These are phyloP conservation scores for Cladopsammia gracilis DNA, from an alignment of 64 coral and sea anemone species.

Conservation along the genomic window DNA sequence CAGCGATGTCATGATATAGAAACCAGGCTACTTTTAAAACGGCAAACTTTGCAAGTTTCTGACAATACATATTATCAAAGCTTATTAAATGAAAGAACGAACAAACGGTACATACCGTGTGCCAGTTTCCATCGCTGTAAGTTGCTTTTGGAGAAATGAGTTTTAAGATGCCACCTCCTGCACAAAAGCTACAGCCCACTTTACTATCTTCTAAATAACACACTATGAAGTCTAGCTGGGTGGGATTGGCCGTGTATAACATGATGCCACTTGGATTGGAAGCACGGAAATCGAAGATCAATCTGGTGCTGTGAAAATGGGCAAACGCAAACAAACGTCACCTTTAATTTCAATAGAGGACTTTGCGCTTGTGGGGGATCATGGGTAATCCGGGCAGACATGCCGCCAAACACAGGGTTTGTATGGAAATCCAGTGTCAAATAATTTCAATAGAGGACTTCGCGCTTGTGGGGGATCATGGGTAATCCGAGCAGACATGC, in stretches of 20 bases:
- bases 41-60: no score
- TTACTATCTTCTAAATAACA: constrained; percentile 44
- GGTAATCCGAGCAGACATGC: no score
- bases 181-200: constrained; percentile 46
- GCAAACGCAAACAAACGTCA: not conserved
- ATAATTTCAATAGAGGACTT: no score
- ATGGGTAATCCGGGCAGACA: no score
- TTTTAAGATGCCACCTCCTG: constrained; percentile 20
- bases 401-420: no score
- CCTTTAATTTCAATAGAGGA: not conserved
- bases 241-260: constrained; percentile 20
- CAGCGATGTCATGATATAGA: no score
- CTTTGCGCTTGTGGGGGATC: no score
- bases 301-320: constrained; percentile 12
- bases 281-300: constrained; percentile 62
- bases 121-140: constrained; percentile 55
- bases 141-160: not conserved
- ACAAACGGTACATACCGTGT: constrained; percentile 19
- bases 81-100: no score
- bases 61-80: no score
- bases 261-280: constrained; percentile 56
- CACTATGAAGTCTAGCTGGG: constrained; percentile 18
- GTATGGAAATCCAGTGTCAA: no score
- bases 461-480: no score
- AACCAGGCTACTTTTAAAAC: no score